Conservation (phyloP, 2,888 invertebrate species). For the Heteromurus nitidus region DNA sequence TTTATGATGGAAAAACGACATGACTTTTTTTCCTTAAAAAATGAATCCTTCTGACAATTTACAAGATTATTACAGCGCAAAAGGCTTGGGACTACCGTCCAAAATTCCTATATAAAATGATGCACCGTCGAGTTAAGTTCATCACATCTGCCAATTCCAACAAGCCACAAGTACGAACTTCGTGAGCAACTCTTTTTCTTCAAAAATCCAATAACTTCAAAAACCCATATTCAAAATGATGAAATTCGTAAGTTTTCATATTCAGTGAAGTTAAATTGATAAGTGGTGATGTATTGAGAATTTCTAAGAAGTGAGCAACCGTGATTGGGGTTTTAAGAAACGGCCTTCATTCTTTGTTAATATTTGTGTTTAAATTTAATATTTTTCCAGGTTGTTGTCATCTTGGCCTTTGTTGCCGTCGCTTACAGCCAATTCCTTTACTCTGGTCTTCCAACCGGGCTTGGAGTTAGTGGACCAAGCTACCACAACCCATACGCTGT, state of each 20-base stretch:
- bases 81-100: no score
- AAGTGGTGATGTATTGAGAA: background rate
- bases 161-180: slow-evolving; percentile 2
- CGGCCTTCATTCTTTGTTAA: background rate
- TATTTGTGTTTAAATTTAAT: background rate
- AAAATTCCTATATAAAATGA: slow-evolving; percentile 40
- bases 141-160: slow-evolving; percentile 16
- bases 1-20: slow-evolving; percentile 56
- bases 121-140: slow-evolving; percentile 14
- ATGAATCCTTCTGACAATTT: background rate
- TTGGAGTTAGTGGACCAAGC: slow-evolving; percentile 37
- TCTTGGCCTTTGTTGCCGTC: slow-evolving; percentile 45
- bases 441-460: slow-evolving; percentile 25
- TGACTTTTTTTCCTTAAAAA: slow-evolving; percentile 46
- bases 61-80: background rate
- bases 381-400: slow-evolving; percentile 23
- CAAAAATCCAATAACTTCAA: slow-evolving; percentile 19
- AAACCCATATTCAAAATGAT: slow-evolving; percentile 29
- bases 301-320: background rate
- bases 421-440: slow-evolving; percentile 36
- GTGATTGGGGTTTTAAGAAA: no score
- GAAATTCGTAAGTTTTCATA: slow-evolving; percentile 49
- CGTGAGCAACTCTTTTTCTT: background rate
- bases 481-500: slow-evolving; percentile 43
- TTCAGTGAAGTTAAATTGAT: no score